Evolutionary conservation across 64 coral and sea anemone genomes (phyloP).

Genomic region (Astreopora myriophthalma): DNA sequence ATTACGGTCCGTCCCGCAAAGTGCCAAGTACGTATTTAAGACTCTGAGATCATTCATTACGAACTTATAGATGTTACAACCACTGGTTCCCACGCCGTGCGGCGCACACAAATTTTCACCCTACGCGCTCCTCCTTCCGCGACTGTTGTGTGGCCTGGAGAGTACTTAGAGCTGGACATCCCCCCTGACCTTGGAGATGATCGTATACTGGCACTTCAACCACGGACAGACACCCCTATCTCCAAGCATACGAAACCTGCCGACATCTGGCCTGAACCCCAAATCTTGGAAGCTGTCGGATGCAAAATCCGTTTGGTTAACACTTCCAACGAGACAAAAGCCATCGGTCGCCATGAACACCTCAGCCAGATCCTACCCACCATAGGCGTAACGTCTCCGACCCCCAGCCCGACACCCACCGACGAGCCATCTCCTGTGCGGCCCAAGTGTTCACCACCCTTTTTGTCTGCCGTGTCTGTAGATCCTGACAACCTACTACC

Average conservation of each 20-base stretch:
- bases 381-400: not conserved
- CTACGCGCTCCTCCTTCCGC: too few relatives aligned
- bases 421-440: not conserved
- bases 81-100: not conserved
- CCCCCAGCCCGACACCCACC: not conserved
- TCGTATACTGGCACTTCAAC: conserved; percentile 1
- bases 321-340: not conserved
- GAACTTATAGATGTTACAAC: not conserved
- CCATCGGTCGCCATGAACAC: conserved; percentile 17
- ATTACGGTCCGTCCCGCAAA: conserved; percentile 11
- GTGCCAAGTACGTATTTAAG: conserved; percentile 21
- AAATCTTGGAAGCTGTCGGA: conserved; percentile 30
- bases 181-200: conserved; percentile 3
- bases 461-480: not conserved
- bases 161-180: conserved; percentile 26
- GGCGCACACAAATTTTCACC: not conserved
- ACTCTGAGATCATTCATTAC: not conserved
- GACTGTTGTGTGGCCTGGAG: too few relatives aligned
- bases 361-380: conserved; percentile 20
- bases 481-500: conserved; percentile 39
- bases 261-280: conserved; percentile 22
- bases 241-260: not conserved
- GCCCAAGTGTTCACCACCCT: not conserved
- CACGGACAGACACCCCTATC: not conserved
- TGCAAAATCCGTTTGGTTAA: conserved; percentile 35